Conservation (phyloP, 2,888 invertebrate genomes). For the Melitaea athalia region DNA sequence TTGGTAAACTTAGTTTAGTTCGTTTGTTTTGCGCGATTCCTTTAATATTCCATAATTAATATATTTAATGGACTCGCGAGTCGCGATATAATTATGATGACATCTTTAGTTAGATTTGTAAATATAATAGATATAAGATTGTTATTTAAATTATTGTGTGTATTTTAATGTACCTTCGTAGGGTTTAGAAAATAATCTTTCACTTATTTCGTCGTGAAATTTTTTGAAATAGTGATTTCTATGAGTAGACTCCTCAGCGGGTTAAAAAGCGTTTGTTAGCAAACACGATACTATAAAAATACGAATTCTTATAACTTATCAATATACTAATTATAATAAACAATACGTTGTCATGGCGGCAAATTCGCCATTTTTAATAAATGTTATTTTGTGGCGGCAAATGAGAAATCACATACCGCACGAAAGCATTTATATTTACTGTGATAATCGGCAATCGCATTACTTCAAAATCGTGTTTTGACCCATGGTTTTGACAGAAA, state of each 20-base stretch:
- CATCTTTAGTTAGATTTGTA: slow-evolving; percentile 54
- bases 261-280: slow-evolving; percentile 29
- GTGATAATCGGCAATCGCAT: no score
- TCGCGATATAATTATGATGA: slow-evolving; percentile 34
- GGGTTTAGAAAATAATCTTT: slow-evolving; percentile 53
- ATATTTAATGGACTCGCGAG: slow-evolving; percentile 33
- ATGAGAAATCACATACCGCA: no score
- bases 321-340: not conserved
- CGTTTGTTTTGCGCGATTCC: slow-evolving; percentile 32
- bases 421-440: no score
- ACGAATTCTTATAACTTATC: no score
- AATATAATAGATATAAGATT: slow-evolving; percentile 59
- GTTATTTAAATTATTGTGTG: slow-evolving; percentile 62
- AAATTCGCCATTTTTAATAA: not conserved
- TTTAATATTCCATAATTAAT: slow-evolving; percentile 7
- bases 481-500: no score
- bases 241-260: slow-evolving; percentile 38
- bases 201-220: slow-evolving; percentile 57
- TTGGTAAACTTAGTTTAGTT: slow-evolving; percentile 37
- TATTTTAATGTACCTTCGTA: slow-evolving; percentile 58
- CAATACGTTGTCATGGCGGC: not conserved
- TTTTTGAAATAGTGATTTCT: slow-evolving; percentile 48
- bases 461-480: no score
- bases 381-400: not conserved
- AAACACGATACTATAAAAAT: not conserved